Evolutionary conservation across 2,113 vertebrate species (phyloP).

Genomic region (Calyptomena viridis): DNA sequence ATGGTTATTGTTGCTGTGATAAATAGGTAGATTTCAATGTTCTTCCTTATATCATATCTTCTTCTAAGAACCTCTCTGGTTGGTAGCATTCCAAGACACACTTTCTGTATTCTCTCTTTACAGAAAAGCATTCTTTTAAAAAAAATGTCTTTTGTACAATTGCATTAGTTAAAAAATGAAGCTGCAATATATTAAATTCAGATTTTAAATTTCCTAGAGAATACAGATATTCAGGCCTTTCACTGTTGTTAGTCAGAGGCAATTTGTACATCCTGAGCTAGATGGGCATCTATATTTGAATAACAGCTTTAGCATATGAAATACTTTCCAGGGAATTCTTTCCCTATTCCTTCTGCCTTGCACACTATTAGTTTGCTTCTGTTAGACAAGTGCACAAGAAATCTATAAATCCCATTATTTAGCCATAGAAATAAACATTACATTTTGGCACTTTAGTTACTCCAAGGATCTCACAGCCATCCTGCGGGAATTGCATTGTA

Average conservation of each 20-base stretch:
- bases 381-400: background rate
- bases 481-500: background rate
- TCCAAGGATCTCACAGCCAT: background rate
- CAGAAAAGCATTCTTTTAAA: background rate
- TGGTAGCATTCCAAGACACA: background rate
- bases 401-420: background rate
- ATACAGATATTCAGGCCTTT: background rate
- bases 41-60: background rate
- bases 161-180: background rate
- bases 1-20: background rate
- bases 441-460: background rate
- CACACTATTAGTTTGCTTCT: background rate
- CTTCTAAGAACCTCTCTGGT: background rate
- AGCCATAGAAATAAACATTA: background rate
- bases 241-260: background rate
- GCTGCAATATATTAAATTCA: background rate
- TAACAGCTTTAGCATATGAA: background rate
- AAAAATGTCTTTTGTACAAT: background rate
- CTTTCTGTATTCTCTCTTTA: background rate
- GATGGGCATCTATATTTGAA: background rate
- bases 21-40: background rate
- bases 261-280: background rate
- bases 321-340: background rate
- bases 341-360: background rate
- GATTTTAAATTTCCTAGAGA: background rate